Evolutionary conservation across 1,140 invertebrate genomes (phyloP).

Genomic region (Bombyx mori): ASM3026992v2 NC_085128.1:13043001-13043500

Average conservation of each 20-base stretch:
- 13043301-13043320: conserved; percentile 5
- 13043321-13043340: background rate
- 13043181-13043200: conserved; percentile 11
- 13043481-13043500: conserved; percentile 56
- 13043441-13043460: conserved; percentile 62
- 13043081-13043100: too few relatives aligned
- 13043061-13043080: too few relatives aligned
- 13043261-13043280: conserved; percentile 14
- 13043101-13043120: background rate
- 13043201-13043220: conserved; percentile 13
- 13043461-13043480: conserved; percentile 59
- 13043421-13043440: conserved; percentile 26
- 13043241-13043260: too few relatives aligned
- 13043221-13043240: conserved; percentile 22
- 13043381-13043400: background rate
- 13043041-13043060: too few relatives aligned
- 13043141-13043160: conserved; percentile 3
- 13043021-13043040: too few relatives aligned
- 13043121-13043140: conserved; percentile 1
- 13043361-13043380: background rate
- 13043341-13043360: background rate
- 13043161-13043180: conserved; percentile 7
- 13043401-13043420: background rate
- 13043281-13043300: conserved; percentile 10
- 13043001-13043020: too few relatives aligned